Percentiles rank a stretch among this genome's conserved stretches.
Conservation (phyloP, 1,140 invertebrate species). For the Megalopta genalis region DNA sequence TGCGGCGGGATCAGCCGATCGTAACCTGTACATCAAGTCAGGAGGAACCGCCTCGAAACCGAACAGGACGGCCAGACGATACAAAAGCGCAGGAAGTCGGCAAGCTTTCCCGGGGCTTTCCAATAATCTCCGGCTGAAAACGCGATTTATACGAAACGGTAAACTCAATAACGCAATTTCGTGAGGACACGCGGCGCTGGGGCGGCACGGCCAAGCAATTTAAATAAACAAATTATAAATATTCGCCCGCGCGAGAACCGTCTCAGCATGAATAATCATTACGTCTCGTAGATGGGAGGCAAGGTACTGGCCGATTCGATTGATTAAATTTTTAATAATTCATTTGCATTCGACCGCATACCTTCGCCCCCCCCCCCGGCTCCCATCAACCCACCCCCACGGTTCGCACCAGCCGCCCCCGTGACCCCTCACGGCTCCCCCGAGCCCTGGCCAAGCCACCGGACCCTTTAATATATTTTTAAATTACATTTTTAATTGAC, state of each 20-base stretch:
- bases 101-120: conserved; percentile 52
- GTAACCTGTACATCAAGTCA: conserved; percentile 12
- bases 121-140: conserved; percentile 64
- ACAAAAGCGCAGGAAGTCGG: conserved; percentile 35
- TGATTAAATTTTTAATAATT: conserved; percentile 81
- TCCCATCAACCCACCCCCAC: not conserved
- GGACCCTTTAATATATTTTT: conserved; percentile 76
- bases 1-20: not conserved
- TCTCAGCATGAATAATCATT: conserved; percentile 80
- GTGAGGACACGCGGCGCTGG: conserved; percentile 67
- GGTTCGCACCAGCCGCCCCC: too few relatives aligned
- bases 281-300: conserved; percentile 71
- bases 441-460: conserved; percentile 12
- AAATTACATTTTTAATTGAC: conserved; percentile 78
- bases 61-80: conserved; percentile 19
- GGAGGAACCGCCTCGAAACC: conserved; percentile 22
- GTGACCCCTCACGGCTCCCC: not conserved
- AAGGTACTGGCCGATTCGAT: conserved; percentile 76
- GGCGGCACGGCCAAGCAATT: conserved; percentile 71
- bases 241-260: conserved; percentile 76
- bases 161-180: conserved; percentile 78
- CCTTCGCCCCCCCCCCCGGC: conserved; percentile 52
- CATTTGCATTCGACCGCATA: conserved; percentile 77
- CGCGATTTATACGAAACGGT: conserved; percentile 75
- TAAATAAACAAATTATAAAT: conserved; percentile 81